Percentiles rank a stretch among this genome's conserved stretches.
These are phyloP conservation scores for Apocheima hispidaria DNA, from an alignment of 2,888 invertebrate species.

Conservation along the genomic window DNA sequence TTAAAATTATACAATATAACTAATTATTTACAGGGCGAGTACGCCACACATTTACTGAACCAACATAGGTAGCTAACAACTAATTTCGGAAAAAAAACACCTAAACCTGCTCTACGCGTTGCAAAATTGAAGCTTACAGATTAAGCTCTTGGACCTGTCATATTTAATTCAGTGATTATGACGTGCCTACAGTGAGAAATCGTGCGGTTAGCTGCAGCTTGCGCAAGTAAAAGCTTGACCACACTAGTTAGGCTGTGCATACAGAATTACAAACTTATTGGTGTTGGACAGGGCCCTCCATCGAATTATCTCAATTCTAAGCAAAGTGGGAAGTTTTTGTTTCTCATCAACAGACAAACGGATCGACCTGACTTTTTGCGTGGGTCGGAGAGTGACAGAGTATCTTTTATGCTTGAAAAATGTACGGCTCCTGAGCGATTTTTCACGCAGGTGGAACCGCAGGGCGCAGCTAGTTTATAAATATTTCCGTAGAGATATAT, in stretches of 20 bases:
- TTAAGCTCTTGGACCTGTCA: conserved; percentile 34
- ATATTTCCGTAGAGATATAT: background rate
- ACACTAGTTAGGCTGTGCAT: conserved; percentile 12
- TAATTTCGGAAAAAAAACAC: conserved; percentile 17
- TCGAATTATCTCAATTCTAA: too few species aligned
- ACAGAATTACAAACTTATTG: background rate
- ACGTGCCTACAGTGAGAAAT: conserved; percentile 29
- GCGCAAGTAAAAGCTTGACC: conserved; percentile 23
- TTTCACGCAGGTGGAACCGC: too few species aligned
- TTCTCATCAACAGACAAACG: too few species aligned
- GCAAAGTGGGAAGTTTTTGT: too few species aligned
- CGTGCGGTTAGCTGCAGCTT: conserved; percentile 23
- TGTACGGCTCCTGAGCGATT: too few species aligned
- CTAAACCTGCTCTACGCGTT: conserved; percentile 4
- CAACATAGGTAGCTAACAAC: background rate
- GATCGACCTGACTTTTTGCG: too few species aligned
- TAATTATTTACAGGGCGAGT: too few species aligned
- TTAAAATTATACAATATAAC: too few species aligned
- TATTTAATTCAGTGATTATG: conserved; percentile 34
- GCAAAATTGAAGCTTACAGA: conserved; percentile 19
- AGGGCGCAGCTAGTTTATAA: too few species aligned
- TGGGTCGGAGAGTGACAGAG: too few species aligned
- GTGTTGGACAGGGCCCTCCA: too few species aligned
- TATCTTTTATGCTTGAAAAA: too few species aligned
- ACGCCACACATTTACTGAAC: conserved; percentile 1